Base-by-base conservation (phyloP, 1,140 invertebrate genomes). In the Drosophila bocqueti region DNA sequence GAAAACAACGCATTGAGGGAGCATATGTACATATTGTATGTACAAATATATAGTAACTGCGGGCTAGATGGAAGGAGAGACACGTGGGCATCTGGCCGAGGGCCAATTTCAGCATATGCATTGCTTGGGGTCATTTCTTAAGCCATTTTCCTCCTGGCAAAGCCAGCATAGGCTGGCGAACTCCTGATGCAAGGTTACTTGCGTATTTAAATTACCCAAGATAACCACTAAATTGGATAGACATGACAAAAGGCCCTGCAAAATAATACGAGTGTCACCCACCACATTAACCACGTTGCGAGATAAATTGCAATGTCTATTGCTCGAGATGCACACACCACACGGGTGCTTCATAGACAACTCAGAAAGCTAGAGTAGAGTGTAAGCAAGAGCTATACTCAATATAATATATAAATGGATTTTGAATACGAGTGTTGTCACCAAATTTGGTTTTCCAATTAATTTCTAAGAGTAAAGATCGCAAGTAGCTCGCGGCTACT, bases 51-150 rank as follows among this genome's bases (percentile, higher is more conserved):
- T n/a, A n/a, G 40, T 42, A 31, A 15, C 21, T 40, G 18, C 24
- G 15, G 18, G 26, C n/a, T 26, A 36, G 15, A 11, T 26, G 54
- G 54, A 26, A 57, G 54, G 24, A 10, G 18, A 18, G 57, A 57
- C 78, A 81, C 79, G 79, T 81, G 79, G 57, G 50, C 61, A 64
- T 40, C 75, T 71, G 78, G 72, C 76, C 43, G 3, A 59, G 21
- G 65, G 76, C 65, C 66, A 55, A 50, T 34, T 69, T 40, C 26
- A 34, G 36, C n/a, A 58, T 21, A 65, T 47, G 43, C 29, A 45
- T 10, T 13, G 58, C 38, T 13, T 59, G 13, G 29, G 26, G n/a
- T 16, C 21, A 64, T 16, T 59, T 21, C 6, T 42, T n/a, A 21
- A 31, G n/a, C 24, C 24, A 59, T 16, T 38, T 26, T 15, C 13